phyloP scores from a whole-genome alignment of 2,113 vertebrate species.

The Hoplias malabaricus region DNA sequence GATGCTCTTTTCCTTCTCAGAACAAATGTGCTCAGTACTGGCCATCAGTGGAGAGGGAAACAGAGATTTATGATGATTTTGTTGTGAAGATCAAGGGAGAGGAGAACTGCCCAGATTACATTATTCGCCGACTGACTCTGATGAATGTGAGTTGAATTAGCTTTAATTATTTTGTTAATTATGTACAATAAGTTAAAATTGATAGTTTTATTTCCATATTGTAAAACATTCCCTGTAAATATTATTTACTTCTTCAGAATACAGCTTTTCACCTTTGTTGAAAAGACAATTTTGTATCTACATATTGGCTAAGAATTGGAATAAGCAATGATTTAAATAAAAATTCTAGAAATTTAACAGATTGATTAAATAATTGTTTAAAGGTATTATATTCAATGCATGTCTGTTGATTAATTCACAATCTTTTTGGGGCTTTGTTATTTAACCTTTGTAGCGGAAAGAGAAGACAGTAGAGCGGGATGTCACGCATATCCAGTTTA shows the following conservation, averaged over 20 bases:
- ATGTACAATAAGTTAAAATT: background rate
- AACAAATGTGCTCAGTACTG: conserved; percentile 95
- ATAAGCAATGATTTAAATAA: too few relatives aligned
- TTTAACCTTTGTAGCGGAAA: conserved; percentile 79
- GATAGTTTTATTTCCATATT: background rate
- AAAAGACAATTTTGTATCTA: too few relatives aligned
- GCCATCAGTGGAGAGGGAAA: conserved; percentile 77
- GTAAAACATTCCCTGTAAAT: background rate
- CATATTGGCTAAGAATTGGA: too few relatives aligned
- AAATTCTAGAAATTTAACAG: too few relatives aligned
- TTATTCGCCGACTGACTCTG: conserved; percentile 84
- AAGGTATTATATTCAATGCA: too few relatives aligned
- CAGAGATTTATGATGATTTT: conserved; percentile 82
- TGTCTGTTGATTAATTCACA: background rate
- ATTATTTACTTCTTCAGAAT: background rate
- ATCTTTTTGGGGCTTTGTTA: background rate
- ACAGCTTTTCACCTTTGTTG: background rate
- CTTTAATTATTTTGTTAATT: too few relatives aligned
- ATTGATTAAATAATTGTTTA: too few relatives aligned
- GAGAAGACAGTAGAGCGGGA: conserved; percentile 84
- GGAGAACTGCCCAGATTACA: conserved; percentile 86
- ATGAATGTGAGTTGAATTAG: conserved; percentile 78
- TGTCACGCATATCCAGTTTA: conserved; percentile 96
- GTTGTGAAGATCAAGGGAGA: conserved; percentile 79
- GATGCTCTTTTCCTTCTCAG: conserved; percentile 63